Percentiles rank a stretch among this genome's conserved stretches.
Conservation (phyloP, 2,113 vertebrate species). For the Cyprinodon tularosa region DNA sequence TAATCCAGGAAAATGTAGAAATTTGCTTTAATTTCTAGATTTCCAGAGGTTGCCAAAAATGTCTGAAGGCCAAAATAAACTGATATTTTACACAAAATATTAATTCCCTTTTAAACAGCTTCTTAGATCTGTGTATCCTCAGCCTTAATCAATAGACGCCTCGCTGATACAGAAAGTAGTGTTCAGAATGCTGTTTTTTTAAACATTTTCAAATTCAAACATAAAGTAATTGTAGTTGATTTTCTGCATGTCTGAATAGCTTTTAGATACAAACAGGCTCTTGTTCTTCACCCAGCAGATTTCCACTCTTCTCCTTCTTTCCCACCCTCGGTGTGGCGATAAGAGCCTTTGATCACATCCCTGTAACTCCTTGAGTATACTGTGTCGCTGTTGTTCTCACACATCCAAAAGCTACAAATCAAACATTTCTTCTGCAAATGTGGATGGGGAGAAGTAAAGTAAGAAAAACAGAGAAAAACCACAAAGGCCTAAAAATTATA, state of each 20-base stretch:
- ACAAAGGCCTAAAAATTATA: not conserved
- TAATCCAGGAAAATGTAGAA: no score
- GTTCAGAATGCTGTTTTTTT: not conserved
- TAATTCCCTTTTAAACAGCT: not conserved
- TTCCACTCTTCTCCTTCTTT: constrained; percentile 34
- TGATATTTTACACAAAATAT: not conserved
- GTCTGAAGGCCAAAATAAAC: not conserved
- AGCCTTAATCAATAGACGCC: not conserved
- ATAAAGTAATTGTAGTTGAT: not conserved
- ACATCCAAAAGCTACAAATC: constrained; percentile 86
- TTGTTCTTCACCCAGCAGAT: constrained; percentile 30
- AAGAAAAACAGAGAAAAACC: constrained; percentile 49
- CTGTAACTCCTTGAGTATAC: constrained; percentile 51
- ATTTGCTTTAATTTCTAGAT: no score
- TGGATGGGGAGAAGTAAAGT: constrained; percentile 5
- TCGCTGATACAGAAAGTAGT: not conserved
- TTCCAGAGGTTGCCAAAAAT: not conserved
- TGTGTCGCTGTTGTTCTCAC: constrained; percentile 74
- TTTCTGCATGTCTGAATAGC: constrained; percentile 1
- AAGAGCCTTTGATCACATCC: constrained; percentile 70
- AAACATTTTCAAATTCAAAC: not conserved
- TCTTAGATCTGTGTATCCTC: not conserved
- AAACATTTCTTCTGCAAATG: constrained; percentile 79
- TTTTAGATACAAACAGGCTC: constrained; percentile 24
- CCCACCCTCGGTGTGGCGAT: constrained; percentile 62